A percentile compares a stretch with the other conserved stretches of the same genome.
Evolutionary conservation across 2,888 invertebrate genomes (phyloP).

Genomic region (Mayetiola destructor): DNA sequence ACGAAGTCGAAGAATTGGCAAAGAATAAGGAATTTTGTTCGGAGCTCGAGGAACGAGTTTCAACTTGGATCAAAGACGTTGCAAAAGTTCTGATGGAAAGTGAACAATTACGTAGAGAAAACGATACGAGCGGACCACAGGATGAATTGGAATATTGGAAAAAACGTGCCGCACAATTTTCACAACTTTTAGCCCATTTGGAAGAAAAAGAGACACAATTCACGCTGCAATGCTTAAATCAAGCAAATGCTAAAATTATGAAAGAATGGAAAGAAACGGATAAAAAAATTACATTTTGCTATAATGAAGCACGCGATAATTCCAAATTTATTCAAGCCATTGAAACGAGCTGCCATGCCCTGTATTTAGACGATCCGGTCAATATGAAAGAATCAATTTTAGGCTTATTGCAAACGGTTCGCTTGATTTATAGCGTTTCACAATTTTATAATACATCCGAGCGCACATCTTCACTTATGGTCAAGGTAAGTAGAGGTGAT

Average conservation of each 20-base stretch:
- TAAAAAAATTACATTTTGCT: constrained; percentile 82
- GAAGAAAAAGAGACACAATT: constrained; percentile 62
- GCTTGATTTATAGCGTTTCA: constrained; percentile 86
- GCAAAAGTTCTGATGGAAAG: constrained; percentile 79
- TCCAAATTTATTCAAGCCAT: constrained; percentile 88
- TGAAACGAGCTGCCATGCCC: constrained; percentile 86
- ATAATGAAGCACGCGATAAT: constrained; percentile 91
- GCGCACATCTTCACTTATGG: constrained; percentile 88
- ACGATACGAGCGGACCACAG: constrained; percentile 83
- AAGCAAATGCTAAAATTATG: constrained; percentile 63
- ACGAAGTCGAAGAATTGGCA: constrained; percentile 55
- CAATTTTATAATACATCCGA: constrained; percentile 94
- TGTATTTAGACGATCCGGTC: constrained; percentile 85
- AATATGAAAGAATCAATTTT: constrained; percentile 60
- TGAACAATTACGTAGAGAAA: constrained; percentile 80
- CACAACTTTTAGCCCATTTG: constrained; percentile 64
- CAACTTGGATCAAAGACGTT: constrained; percentile 63
- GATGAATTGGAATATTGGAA: constrained; percentile 96
- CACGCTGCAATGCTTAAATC: constrained; percentile 59
- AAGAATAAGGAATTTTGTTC: constrained; percentile 50
- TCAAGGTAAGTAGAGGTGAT: constrained; percentile 49
- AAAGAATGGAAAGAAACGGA: constrained; percentile 74
- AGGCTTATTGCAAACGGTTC: constrained; percentile 77
- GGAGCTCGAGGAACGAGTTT: constrained; percentile 57
- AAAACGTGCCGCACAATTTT: constrained; percentile 83